A percentile compares a stretch with the other conserved stretches of the same genome.
These are phyloP conservation scores for Anthophora plumipes DNA, from an alignment of 2,888 invertebrate genomes.

Conservation along the genomic window DNA sequence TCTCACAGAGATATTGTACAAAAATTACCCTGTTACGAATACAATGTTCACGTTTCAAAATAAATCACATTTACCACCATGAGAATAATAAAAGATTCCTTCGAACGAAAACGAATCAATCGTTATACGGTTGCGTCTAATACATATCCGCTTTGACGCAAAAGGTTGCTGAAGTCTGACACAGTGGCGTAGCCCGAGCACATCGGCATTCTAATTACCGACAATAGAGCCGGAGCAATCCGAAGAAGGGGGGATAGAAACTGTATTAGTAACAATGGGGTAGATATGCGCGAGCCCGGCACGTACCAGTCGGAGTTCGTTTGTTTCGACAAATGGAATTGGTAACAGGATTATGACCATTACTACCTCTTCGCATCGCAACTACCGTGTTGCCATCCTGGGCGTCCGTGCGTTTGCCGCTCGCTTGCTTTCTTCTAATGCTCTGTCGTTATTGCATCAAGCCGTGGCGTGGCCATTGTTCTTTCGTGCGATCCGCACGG, in stretches of 20 bases:
- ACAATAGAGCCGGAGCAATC: conserved; percentile 53
- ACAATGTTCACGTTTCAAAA: not conserved
- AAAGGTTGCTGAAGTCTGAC: conserved; percentile 50
- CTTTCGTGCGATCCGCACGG: not conserved
- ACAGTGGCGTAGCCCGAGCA: conserved; percentile 17
- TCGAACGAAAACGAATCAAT: not conserved
- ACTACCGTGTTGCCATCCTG: conserved; percentile 46
- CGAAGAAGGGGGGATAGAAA: conserved; percentile 56
- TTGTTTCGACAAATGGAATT: conserved; percentile 76
- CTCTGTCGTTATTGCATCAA: conserved; percentile 40
- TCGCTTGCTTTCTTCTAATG: conserved; percentile 54
- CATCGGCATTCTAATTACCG: conserved; percentile 54
- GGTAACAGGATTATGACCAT: conserved; percentile 76
- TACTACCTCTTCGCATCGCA: conserved; percentile 70
- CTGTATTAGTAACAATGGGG: conserved; percentile 71
- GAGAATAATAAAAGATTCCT: not conserved
- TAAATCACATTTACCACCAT: not conserved
- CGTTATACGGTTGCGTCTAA: not conserved
- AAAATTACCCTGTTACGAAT: not conserved
- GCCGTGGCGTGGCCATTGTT: not conserved
- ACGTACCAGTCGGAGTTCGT: conserved; percentile 72
- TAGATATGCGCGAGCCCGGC: conserved; percentile 65
- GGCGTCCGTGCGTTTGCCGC: conserved; percentile 41
- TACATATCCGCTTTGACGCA: conserved; percentile 26
- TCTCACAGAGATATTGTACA: not conserved